A percentile compares a stretch with the other conserved stretches of the same genome.
These are phyloP conservation scores for Cyanocitta stelleri DNA, from an alignment of 2,113 vertebrate genomes.

Conservation along the genomic window DNA sequence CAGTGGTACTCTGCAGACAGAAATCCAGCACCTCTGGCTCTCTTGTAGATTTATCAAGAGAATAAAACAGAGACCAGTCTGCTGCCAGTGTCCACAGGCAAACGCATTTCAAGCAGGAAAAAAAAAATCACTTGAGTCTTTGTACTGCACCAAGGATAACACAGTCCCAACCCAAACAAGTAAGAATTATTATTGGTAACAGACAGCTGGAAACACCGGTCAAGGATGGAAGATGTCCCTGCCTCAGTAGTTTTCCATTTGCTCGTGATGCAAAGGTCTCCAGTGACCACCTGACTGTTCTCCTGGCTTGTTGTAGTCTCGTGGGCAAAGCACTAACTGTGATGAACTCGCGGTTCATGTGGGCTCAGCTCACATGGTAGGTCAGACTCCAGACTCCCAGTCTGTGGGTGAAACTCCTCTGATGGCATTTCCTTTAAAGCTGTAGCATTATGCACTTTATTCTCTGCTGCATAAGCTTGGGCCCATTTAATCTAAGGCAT, in stretches of 20 bases:
- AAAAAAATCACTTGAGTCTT: not conserved
- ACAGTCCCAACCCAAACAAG: not conserved
- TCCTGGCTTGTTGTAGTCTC: not conserved
- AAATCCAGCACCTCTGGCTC: not conserved
- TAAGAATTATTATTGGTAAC: not conserved
- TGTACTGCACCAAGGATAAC: not conserved
- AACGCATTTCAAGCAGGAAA: not conserved
- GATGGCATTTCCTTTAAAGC: not conserved
- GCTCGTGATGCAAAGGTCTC: not conserved
- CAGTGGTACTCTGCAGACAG: not conserved
- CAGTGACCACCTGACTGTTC: not conserved
- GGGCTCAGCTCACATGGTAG: not conserved
- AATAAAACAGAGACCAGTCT: not conserved
- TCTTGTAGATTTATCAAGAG: not conserved
- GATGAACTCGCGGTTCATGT: not conserved
- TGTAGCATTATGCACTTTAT: not conserved
- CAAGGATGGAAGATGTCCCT: not conserved
- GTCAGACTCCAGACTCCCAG: not conserved
- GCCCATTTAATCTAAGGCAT: not conserved
- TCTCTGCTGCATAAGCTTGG: not conserved
- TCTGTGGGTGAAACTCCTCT: not conserved
- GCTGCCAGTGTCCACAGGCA: not conserved
- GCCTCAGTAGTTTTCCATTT: not conserved
- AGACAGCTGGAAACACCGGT: not conserved
- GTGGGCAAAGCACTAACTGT: not conserved